phyloP scores from a whole-genome alignment of 2,797 vertebrate genomes.

The Bradypodion ventrale region DNA sequence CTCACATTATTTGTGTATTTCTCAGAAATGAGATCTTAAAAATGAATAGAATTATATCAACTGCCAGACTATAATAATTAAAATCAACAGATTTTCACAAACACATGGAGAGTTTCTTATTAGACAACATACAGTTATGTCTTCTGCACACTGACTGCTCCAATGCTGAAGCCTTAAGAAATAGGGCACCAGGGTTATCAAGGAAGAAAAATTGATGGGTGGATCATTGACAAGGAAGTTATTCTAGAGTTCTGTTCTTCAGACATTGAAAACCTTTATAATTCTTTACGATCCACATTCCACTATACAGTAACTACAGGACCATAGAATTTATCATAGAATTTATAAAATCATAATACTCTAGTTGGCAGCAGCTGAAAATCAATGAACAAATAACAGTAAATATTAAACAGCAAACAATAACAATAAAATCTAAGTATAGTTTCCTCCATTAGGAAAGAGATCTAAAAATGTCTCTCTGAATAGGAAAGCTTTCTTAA shows the following conservation, averaged over 20 bases:
- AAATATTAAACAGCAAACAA: too few relatives aligned
- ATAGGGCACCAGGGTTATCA: neutral
- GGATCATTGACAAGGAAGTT: neutral
- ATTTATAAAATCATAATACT: too few relatives aligned
- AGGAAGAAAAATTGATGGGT: neutral
- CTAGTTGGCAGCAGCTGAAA: too few relatives aligned
- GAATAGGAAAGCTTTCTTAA: too few relatives aligned
- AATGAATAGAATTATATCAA: neutral
- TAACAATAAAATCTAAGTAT: too few relatives aligned
- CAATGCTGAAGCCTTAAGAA: neutral
- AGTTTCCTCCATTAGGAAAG: too few relatives aligned
- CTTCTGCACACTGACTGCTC: neutral
- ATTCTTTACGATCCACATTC: neutral
- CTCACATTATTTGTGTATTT: neutral
- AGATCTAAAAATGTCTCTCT: too few relatives aligned
- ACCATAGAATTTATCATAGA: too few relatives aligned
- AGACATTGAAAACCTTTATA: neutral
- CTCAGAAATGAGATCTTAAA: too few relatives aligned
- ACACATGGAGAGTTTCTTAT: neutral
- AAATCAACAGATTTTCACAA: neutral
- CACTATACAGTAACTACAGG: too few relatives aligned
- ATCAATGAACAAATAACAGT: too few relatives aligned
- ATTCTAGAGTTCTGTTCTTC: neutral
- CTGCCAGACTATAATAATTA: neutral
- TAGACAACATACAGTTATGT: neutral